Percentiles rank a stretch among this genome's conserved stretches.
Conservation (phyloP, 1,140 invertebrate species). For the Helicoverpa zea region DNA sequence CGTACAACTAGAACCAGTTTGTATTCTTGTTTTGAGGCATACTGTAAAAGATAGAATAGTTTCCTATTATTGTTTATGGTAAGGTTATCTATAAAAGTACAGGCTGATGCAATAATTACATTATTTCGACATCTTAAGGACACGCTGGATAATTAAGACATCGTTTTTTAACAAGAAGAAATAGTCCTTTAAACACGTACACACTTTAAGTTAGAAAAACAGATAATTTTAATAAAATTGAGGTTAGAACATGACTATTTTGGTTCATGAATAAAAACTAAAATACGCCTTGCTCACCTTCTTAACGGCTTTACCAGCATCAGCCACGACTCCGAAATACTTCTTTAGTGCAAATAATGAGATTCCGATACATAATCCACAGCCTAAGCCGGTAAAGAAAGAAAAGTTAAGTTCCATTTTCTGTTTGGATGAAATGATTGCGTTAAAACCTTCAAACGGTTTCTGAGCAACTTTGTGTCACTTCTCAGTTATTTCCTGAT, state of each 20-base stretch:
- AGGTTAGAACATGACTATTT: too few relatives aligned
- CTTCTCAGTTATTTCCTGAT: too few relatives aligned
- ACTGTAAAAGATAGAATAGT: slow-evolving; percentile 64
- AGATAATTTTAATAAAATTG: too few relatives aligned
- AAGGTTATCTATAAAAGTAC: too few relatives aligned
- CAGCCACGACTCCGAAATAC: slow-evolving; percentile 61
- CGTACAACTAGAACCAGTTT: slow-evolving; percentile 96
- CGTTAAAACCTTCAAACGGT: not conserved
- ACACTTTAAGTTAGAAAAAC: too few relatives aligned
- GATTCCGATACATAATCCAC: slow-evolving; percentile 78
- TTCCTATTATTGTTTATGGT: too few relatives aligned
- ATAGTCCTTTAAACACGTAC: too few relatives aligned
- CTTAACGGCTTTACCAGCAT: slow-evolving; percentile 58
- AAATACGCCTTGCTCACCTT: slow-evolving; percentile 56
- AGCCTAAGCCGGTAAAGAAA: slow-evolving; percentile 76
- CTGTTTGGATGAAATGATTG: slow-evolving; percentile 62
- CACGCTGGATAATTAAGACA: too few relatives aligned
- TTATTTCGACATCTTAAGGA: not conserved
- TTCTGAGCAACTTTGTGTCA: not conserved
- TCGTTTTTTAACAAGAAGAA: not conserved
- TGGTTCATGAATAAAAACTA: not conserved
- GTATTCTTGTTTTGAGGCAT: slow-evolving; percentile 85
- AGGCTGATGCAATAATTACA: slow-evolving; percentile 3
- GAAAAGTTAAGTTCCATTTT: slow-evolving; percentile 76
- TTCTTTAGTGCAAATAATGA: slow-evolving; percentile 72